Evolutionary conservation across 2,888 invertebrate genomes (phyloP).

Genomic region (Polyploca ridens): DNA sequence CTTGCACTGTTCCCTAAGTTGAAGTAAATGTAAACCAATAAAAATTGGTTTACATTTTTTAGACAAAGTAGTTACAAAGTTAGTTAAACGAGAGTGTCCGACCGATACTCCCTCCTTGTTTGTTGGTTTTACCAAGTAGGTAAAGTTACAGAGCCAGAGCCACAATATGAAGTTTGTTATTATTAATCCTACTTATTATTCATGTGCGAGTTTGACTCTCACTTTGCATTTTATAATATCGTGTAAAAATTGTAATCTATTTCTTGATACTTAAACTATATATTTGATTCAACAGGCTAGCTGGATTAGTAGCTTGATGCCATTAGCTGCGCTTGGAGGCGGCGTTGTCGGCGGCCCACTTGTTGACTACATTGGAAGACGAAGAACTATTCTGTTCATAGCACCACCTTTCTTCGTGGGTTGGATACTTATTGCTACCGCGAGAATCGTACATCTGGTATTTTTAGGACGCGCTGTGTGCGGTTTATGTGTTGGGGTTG

Average conservation of each 20-base stretch:
- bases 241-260: background rate
- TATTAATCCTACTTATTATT: too few species aligned
- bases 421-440: slow-evolving; percentile 92
- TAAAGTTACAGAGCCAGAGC: too few species aligned
- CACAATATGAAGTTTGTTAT: too few species aligned
- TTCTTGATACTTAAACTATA: background rate
- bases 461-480: slow-evolving; percentile 92
- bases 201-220: too few species aligned
- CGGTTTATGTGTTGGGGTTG: slow-evolving; percentile 95
- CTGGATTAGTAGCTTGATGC: slow-evolving; percentile 96
- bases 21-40: too few species aligned
- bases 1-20: too few species aligned
- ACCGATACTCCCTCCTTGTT: too few species aligned
- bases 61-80: too few species aligned
- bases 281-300: slow-evolving; percentile 85
- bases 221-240: too few species aligned
- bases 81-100: too few species aligned
- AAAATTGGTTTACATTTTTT: too few species aligned
- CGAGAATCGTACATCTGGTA: slow-evolving; percentile 88
- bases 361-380: slow-evolving; percentile 94
- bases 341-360: slow-evolving; percentile 93
- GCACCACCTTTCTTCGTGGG: slow-evolving; percentile 92
- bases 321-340: slow-evolving; percentile 93
- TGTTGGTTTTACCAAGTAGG: too few species aligned
- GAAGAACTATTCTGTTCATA: slow-evolving; percentile 91